phyloP scores from a whole-genome alignment of 2,888 invertebrate genomes.

The Acleris literana region DNA sequence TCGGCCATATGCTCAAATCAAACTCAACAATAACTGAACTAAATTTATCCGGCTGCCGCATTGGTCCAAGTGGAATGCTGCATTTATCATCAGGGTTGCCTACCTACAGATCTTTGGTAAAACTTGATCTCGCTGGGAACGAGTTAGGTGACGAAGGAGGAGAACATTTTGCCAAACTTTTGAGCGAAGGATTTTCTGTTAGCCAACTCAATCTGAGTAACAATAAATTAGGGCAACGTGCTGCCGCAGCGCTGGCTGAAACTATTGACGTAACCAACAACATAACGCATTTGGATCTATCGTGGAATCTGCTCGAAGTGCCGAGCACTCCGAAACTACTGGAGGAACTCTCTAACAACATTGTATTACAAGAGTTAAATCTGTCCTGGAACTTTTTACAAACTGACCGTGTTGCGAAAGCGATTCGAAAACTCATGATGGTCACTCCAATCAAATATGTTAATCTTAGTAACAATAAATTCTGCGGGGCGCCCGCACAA shows the following conservation, averaged over 20 bases:
- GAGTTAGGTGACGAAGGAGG: constrained; percentile 53
- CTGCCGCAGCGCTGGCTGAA: constrained; percentile 48
- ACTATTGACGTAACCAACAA: constrained; percentile 47
- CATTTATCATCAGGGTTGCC: constrained; percentile 44
- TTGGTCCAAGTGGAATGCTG: constrained; percentile 51
- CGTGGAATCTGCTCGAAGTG: constrained; percentile 51
- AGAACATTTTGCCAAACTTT: constrained; percentile 45
- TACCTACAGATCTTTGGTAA: constrained; percentile 45
- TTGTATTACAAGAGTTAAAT: constrained; percentile 48
- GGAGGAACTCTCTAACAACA: constrained; percentile 43
- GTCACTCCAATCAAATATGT: constrained; percentile 47
- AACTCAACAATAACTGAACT: constrained; percentile 52
- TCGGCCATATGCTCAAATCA: constrained; percentile 50
- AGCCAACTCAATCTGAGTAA: constrained; percentile 47
- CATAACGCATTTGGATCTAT: constrained; percentile 53
- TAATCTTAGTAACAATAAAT: constrained; percentile 53
- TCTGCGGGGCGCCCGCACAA: constrained; percentile 46
- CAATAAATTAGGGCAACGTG: constrained; percentile 47
- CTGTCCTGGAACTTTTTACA: constrained; percentile 52
- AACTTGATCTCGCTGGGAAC: constrained; percentile 50
- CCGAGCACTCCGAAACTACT: constrained; percentile 48
- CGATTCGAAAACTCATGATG: constrained; percentile 44
- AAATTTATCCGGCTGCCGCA: constrained; percentile 53
- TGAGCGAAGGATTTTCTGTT: constrained; percentile 44
- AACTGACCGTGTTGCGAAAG: constrained; percentile 47